Percentiles rank a stretch among this genome's conserved stretches.
phyloP scores from a whole-genome alignment of 2,113 vertebrate species.

The Bothrops jararaca region DNA sequence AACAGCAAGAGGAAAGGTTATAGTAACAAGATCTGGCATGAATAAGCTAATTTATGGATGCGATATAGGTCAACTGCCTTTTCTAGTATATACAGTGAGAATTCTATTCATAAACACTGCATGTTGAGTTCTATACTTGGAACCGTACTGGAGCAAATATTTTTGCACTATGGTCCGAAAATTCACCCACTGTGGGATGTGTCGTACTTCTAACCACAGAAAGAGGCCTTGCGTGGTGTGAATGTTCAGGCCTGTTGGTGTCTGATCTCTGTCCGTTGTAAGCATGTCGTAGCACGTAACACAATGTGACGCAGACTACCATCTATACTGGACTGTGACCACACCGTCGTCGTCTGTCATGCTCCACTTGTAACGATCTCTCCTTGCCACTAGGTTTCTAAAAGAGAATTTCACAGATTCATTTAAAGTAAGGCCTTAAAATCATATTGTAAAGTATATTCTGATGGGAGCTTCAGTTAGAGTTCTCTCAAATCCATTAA shows the following conservation, averaged over 20 bases:
- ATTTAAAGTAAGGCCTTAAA: not conserved
- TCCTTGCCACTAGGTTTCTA: not conserved
- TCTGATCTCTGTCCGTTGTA: no score
- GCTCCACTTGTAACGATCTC: no score
- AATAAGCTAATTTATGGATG: slow-evolving; percentile 47
- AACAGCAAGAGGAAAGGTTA: slow-evolving; percentile 3
- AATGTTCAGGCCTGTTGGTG: no score
- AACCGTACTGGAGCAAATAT: not conserved
- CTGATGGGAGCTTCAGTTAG: not conserved
- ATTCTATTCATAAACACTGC: not conserved
- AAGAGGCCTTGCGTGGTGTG: no score
- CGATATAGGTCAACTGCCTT: slow-evolving; percentile 57
- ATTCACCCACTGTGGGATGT: no score
- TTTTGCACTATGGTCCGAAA: no score
- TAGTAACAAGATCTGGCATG: slow-evolving; percentile 29
- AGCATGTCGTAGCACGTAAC: no score
- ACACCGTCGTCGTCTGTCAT: no score
- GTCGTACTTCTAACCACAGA: no score
- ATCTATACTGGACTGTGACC: no score
- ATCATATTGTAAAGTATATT: not conserved
- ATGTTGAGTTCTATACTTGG: not conserved
- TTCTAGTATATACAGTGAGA: slow-evolving; percentile 61
- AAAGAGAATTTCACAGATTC: fast-evolving
- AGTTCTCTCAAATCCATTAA: not conserved
- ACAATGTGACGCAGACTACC: no score